These are phyloP conservation scores for Coregonus sp. DNA, from an alignment of 2,797 vertebrate genomes.

Conservation along the genomic window DNA sequence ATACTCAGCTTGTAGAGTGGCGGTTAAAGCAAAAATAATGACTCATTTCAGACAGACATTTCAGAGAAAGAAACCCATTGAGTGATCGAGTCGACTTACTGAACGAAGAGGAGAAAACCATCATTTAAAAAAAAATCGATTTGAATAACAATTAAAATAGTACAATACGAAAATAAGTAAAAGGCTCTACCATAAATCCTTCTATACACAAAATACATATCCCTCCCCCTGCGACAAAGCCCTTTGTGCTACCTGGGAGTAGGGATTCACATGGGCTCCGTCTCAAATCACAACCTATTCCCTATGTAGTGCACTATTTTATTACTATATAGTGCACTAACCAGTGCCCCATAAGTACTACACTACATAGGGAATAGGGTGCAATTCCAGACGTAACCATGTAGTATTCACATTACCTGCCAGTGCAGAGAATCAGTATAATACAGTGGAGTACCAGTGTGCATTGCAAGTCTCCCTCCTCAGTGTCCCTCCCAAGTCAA, in stretches of 20 bases:
- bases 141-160: constrained; percentile 94
- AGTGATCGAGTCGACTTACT: constrained; percentile 76
- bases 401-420: constrained; percentile 87
- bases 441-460: constrained; percentile 79
- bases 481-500: constrained; percentile 20
- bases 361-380: background rate
- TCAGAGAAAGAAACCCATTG: constrained; percentile 69
- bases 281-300: background rate
- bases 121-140: constrained; percentile 64
- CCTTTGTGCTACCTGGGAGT: constrained; percentile 94
- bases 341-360: background rate
- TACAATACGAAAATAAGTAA: constrained; percentile 99
- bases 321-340: constrained; percentile 3
- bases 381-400: constrained; percentile 5
- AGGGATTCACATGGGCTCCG: constrained; percentile 62
- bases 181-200: constrained; percentile 96
- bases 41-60: constrained; percentile 48
- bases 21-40: constrained; percentile 78
- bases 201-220: constrained; percentile 98
- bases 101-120: constrained; percentile 63
- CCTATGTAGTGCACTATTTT: background rate
- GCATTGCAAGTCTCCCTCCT: constrained; percentile 38
- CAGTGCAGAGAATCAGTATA: constrained; percentile 87
- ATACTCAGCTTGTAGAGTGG: constrained; percentile 89
- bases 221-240: constrained; percentile 83